phyloP scores from a whole-genome alignment of 1,140 invertebrate genomes.

The Caerostris extrusa region DNA sequence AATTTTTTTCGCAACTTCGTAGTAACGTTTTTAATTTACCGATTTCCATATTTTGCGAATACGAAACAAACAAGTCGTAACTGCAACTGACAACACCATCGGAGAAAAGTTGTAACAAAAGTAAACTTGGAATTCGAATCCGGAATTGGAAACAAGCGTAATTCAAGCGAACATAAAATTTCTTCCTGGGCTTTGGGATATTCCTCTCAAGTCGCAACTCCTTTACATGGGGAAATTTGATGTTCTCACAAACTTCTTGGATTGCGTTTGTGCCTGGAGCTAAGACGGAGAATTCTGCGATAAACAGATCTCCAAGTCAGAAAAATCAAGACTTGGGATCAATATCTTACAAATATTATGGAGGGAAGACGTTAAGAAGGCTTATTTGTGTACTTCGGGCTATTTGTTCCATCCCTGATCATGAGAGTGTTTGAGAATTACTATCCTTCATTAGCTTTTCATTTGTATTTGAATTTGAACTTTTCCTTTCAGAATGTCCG shows the following conservation, averaged over 20 bases:
- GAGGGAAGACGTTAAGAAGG: too few relatives aligned
- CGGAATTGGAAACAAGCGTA: slow-evolving; percentile 36
- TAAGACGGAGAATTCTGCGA: neutral
- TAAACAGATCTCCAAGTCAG: slow-evolving; percentile 27
- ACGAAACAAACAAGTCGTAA: neutral
- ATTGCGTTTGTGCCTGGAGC: slow-evolving; percentile 12
- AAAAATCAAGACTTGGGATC: neutral
- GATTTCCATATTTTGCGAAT: neutral
- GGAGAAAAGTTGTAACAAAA: neutral
- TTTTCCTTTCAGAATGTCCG: too few relatives aligned
- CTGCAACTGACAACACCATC: slow-evolving; percentile 21
- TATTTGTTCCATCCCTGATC: too few relatives aligned
- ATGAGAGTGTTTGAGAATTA: too few relatives aligned
- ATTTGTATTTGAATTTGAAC: too few relatives aligned
- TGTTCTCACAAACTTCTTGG: slow-evolving; percentile 12
- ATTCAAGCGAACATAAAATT: slow-evolving; percentile 52
- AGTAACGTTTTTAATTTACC: slow-evolving; percentile 3
- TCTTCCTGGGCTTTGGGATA: neutral
- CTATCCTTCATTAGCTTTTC: too few relatives aligned
- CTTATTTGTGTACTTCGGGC: too few relatives aligned
- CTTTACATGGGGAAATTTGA: slow-evolving; percentile 54
- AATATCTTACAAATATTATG: neutral
- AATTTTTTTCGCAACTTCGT: neutral
- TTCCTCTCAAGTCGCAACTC: neutral
- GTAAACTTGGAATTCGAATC: neutral